These are phyloP conservation scores for Bovichtus diacanthus DNA, from an alignment of 2,797 vertebrate genomes.

Conservation along the genomic window DNA sequence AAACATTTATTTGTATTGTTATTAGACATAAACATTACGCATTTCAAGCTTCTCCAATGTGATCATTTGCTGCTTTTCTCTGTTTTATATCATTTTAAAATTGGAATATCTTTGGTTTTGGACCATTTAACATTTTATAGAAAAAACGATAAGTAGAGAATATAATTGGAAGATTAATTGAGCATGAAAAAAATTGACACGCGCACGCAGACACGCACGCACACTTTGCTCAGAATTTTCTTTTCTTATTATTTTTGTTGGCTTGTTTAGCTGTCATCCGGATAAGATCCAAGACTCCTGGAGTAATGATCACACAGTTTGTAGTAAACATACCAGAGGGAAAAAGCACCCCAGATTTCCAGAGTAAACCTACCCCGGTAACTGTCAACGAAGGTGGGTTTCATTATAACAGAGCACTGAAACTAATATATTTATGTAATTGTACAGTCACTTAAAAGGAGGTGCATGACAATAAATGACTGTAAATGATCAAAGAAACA, in stretches of 20 bases:
- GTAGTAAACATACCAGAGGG: slow-evolving; percentile 84
- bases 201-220: not conserved
- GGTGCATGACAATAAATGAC: not conserved
- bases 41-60: not conserved
- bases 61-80: not conserved
- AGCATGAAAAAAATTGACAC: not conserved
- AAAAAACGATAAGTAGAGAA: not conserved
- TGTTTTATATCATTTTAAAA: not conserved
- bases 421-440: not conserved
- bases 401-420: not conserved
- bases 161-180: not conserved
- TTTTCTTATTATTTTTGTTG: not conserved
- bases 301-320: slow-evolving; percentile 86
- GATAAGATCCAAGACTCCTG: slow-evolving; percentile 84
- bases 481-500: not conserved
- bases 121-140: not conserved
- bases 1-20: not conserved
- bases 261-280: slow-evolving; percentile 65
- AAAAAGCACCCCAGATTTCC: slow-evolving; percentile 87
- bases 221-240: not conserved
- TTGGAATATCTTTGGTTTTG: not conserved
- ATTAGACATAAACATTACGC: too few species aligned
- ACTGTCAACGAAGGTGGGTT: slow-evolving; percentile 86
- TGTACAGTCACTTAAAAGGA: not conserved
- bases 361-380: slow-evolving; percentile 82